These are phyloP conservation scores for Harpegnathos saltator DNA, from an alignment of 1,140 invertebrate genomes.

Conservation along the genomic window DNA sequence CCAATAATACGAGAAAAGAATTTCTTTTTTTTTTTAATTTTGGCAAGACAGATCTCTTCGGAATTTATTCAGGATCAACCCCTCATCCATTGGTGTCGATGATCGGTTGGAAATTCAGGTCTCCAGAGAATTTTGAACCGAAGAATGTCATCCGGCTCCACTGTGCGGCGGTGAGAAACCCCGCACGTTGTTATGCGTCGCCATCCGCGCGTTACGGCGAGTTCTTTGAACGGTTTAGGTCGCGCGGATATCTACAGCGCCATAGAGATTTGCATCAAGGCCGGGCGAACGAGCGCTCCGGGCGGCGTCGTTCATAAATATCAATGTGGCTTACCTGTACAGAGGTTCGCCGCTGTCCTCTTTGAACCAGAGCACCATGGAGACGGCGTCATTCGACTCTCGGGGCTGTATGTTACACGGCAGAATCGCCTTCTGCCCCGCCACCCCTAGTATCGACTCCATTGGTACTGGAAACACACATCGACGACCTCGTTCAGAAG, in stretches of 20 bases:
- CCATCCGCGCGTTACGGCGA: background rate
- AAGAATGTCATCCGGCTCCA: too few relatives aligned
- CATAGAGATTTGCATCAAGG: constrained; percentile 33
- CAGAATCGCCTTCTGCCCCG: constrained; percentile 91
- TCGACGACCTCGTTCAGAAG: constrained; percentile 45
- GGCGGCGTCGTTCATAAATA: constrained; percentile 63
- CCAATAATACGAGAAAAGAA: too few relatives aligned
- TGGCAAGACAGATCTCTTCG: too few relatives aligned
- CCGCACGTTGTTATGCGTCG: background rate
- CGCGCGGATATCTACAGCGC: constrained; percentile 46
- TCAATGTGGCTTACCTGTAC: constrained; percentile 89
- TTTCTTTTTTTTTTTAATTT: too few relatives aligned
- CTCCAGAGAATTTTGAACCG: too few relatives aligned
- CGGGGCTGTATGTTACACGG: constrained; percentile 93
- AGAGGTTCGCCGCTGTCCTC: constrained; percentile 93
- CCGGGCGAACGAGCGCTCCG: constrained; percentile 47
- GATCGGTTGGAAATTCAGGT: too few relatives aligned
- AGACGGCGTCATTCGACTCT: constrained; percentile 91
- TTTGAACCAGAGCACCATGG: constrained; percentile 96
- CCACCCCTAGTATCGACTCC: constrained; percentile 92
- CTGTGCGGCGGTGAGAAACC: too few relatives aligned
- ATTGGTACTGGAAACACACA: constrained; percentile 90
- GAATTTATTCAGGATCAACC: too few relatives aligned
- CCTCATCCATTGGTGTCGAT: too few relatives aligned
- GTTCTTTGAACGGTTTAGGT: constrained; percentile 41